Evolutionary conservation across 2,888 invertebrate genomes (phyloP).

Genomic region (Cephus pygmeus): DNA sequence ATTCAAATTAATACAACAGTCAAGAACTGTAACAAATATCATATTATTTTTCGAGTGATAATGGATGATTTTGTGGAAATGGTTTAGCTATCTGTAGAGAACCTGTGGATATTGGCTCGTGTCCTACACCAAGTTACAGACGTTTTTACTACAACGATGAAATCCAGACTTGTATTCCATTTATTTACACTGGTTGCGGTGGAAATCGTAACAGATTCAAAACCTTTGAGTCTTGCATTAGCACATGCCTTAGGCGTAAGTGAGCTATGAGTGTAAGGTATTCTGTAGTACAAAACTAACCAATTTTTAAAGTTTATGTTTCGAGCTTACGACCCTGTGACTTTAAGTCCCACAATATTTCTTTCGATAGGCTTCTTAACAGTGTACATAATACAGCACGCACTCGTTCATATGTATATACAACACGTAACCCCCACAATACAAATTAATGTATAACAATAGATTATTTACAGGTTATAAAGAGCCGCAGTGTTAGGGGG

Average conservation of each 20-base stretch:
- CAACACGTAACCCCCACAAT: not conserved
- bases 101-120: constrained; percentile 74
- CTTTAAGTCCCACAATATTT: not conserved
- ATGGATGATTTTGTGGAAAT: constrained; percentile 26
- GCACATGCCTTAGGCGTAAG: constrained; percentile 69
- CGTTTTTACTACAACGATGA: constrained; percentile 81
- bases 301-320: not conserved
- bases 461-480: not conserved
- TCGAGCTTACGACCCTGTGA: not conserved
- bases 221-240: constrained; percentile 77
- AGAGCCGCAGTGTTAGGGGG: not conserved
- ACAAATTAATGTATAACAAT: not conserved
- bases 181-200: constrained; percentile 88
- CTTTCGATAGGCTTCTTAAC: not conserved
- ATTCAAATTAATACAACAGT: not conserved
- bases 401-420: not conserved
- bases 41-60: not conserved
- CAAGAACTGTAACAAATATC: not conserved
- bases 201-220: constrained; percentile 89
- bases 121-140: constrained; percentile 68
- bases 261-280: constrained; percentile 23
- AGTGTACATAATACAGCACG: not conserved
- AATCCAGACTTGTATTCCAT: constrained; percentile 78
- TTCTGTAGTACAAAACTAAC: not conserved
- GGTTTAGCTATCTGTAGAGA: constrained; percentile 74